These are phyloP conservation scores for Caenorhabditis afra DNA, from an alignment of 2,888 invertebrate species.

Conservation along the genomic window DNA sequence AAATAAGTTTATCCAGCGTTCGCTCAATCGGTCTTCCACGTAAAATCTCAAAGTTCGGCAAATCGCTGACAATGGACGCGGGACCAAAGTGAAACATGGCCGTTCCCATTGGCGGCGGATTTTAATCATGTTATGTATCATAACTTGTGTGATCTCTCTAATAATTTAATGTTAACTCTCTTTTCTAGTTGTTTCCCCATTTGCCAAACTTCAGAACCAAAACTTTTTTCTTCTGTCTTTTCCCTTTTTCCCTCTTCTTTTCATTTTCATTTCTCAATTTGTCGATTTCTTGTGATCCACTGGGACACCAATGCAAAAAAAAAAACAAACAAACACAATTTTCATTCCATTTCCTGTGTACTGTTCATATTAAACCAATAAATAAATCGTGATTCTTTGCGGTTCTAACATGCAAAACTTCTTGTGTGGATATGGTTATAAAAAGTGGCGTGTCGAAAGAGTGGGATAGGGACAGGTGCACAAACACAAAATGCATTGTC, in stretches of 20 bases:
- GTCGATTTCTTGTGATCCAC: slow-evolving; percentile 11
- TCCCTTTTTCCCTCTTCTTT: not conserved
- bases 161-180: slow-evolving; percentile 4
- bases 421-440: slow-evolving; percentile 20
- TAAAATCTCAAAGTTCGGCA: slow-evolving; percentile 77
- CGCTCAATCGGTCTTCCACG: slow-evolving; percentile 77
- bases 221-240: slow-evolving; percentile 8
- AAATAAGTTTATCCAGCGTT: slow-evolving; percentile 78
- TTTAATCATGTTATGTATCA: slow-evolving; percentile 1
- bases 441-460: not conserved
- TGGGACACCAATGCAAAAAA: not conserved
- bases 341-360: not conserved
- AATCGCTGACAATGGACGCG: slow-evolving; percentile 77
- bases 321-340: not conserved
- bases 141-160: not conserved
- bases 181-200: not conserved
- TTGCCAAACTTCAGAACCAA: not conserved
- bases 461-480: slow-evolving; percentile 21
- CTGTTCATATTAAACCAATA: not conserved
- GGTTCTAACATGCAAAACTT: slow-evolving; percentile 1
- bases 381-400: not conserved
- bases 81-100: slow-evolving; percentile 55
- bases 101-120: too few species aligned
- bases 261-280: not conserved
- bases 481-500: slow-evolving; percentile 31